Evolutionary conservation across 2,113 vertebrate species (phyloP).

Genomic region (Paradoxurus hermaphroditus): DNA sequence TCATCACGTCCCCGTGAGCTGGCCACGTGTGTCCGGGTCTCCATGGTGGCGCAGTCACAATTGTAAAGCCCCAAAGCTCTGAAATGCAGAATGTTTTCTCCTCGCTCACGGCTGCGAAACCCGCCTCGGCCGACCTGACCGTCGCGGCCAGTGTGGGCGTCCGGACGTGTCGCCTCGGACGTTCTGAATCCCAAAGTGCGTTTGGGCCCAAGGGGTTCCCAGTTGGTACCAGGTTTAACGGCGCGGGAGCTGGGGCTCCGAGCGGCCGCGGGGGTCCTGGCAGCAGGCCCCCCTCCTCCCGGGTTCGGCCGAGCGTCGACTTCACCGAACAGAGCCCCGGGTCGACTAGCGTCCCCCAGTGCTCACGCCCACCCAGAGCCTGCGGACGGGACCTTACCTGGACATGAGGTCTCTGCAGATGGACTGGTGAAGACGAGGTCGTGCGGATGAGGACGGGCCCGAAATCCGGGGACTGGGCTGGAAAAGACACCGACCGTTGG

Average conservation of each 20-base stretch:
- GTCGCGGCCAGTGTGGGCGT: not conserved
- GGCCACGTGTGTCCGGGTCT: not conserved
- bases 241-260: not conserved
- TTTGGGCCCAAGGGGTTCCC: not conserved
- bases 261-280: not conserved
- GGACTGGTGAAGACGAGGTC: not conserved
- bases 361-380: not conserved
- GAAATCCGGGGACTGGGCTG: not conserved
- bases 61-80: not conserved
- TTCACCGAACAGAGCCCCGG: rapidly evolving
- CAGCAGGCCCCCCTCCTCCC: not conserved
- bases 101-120: not conserved
- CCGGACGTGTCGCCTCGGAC: not conserved
- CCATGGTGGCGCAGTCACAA: not conserved
- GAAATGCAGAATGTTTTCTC: not conserved
- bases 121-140: not conserved
- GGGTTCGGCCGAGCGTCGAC: not conserved
- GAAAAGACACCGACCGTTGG: too few relatives aligned
- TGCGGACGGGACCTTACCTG: not conserved
- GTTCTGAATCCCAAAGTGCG: not conserved
- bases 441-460: not conserved
- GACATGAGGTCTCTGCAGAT: not conserved
- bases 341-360: not conserved
- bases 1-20: rapidly evolving
- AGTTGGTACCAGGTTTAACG: not conserved